Base-by-base conservation (phyloP, 2,888 invertebrate genomes). In the Tachina lurida region DNA sequence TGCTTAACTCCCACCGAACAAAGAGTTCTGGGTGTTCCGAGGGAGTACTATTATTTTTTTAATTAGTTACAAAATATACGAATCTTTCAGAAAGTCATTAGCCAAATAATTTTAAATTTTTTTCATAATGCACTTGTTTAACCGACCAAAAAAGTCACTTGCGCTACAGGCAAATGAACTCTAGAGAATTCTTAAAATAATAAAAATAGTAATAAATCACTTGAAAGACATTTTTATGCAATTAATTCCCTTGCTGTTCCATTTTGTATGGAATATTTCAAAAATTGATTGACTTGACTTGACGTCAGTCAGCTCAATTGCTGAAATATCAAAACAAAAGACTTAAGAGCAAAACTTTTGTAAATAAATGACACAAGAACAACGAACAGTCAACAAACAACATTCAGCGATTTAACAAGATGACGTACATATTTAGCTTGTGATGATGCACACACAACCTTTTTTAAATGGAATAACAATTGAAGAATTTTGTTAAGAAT, bases 341-440 rank as follows among this genome's bases (percentile, higher is more conserved):
- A 79, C 62, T 79, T 71, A 19, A 54, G 78, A 71, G 54, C n/a
- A n/a, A 19, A 62, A 70, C 76, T 31, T 77, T 47, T 10, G 41
- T 13, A 10, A 39, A 68, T 39, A 13, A 15, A 15, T 31, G 15
- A 15, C 58, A 58, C 13, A 15, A 13, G 15, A 58, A 58, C 19
- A 54, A 15, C 3, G 15, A 58, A 58, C 19, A 54, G 15, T 19
- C 17, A 22, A 58, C 45, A 41, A 43, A 45, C 13, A 5, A 58
- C 12, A 43, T 56, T 56, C 43, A 45, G 49, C 67, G 49, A 31
- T 31, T 47, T 3, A 52, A 49, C 10, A 39, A 45, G 41, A 31
- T 60, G 73, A 60, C 47, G 49, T 39, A 31, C 31, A 31, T 7
- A 49, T 13, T 3, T 63, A 5, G n/a, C 15, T 47, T 65, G 39